phyloP scores from a whole-genome alignment of 2,888 invertebrate genomes.

The Aphidoletes aphidimyza region DNA sequence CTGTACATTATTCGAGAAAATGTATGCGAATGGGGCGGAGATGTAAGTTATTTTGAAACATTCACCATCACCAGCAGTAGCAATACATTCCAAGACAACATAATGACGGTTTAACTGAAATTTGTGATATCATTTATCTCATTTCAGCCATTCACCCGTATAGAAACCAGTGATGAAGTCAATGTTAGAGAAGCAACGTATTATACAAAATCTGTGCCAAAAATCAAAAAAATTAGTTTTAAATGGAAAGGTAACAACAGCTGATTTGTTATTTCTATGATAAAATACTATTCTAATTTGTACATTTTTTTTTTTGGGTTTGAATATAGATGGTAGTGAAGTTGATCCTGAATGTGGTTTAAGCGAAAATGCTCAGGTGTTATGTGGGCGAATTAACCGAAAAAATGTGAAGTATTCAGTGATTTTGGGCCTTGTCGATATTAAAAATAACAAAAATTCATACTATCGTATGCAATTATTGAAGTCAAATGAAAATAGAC shows the following conservation, averaged over 20 bases:
- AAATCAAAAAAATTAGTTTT: constrained; percentile 77
- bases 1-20: constrained; percentile 77
- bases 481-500: constrained; percentile 78
- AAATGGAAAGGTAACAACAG: constrained; percentile 69
- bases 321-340: constrained; percentile 75
- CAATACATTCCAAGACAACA: too few species aligned
- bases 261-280: too few species aligned
- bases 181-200: constrained; percentile 69
- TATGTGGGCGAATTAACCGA: constrained; percentile 63
- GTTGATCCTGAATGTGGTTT: constrained; percentile 93
- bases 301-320: not conserved
- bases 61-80: too few species aligned
- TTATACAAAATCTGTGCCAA: constrained; percentile 69
- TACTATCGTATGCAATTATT: constrained; percentile 94
- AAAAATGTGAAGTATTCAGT: constrained; percentile 76
- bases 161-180: constrained; percentile 71
- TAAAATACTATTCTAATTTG: too few species aligned
- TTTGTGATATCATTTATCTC: too few species aligned
- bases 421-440: constrained; percentile 83
- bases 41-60: constrained; percentile 70
- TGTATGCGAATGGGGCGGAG: constrained; percentile 86
- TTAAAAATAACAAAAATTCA: constrained; percentile 88
- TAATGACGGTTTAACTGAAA: constrained; percentile 56
- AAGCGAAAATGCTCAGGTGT: constrained; percentile 83
- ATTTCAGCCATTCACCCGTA: constrained; percentile 67